phyloP scores from a whole-genome alignment of 2,113 vertebrate genomes.

The Numida meleagris region DNA sequence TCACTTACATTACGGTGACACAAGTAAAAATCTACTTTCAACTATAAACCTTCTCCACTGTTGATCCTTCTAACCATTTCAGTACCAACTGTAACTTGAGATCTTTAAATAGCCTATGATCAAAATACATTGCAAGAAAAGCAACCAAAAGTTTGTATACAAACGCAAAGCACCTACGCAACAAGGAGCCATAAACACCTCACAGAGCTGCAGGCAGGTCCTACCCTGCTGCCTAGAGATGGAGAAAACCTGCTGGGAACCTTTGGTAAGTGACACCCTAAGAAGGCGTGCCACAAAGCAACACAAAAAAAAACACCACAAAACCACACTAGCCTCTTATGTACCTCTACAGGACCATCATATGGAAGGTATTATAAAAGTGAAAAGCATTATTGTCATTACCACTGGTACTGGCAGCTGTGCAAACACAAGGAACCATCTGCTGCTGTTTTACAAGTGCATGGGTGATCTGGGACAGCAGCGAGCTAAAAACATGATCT shows the following conservation, averaged over 20 bases:
- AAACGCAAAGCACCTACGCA: background rate
- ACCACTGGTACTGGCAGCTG: conserved; percentile 53
- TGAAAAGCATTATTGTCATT: conserved; percentile 24
- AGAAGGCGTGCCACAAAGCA: background rate
- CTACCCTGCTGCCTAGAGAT: background rate
- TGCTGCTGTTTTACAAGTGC: conserved; percentile 43
- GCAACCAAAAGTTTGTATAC: background rate
- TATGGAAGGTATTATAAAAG: conserved; percentile 15
- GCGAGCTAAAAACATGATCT: conserved; percentile 9
- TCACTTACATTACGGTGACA: background rate
- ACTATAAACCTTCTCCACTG: background rate
- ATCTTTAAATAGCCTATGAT: background rate
- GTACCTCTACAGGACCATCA: background rate
- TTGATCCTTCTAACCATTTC: background rate
- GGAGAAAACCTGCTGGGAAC: background rate
- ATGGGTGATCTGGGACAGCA: conserved; percentile 52
- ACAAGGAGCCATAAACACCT: background rate
- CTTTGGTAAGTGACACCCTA: background rate
- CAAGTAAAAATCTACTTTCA: background rate
- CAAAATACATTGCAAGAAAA: background rate
- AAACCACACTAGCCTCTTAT: background rate
- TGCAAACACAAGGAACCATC: conserved; percentile 64
- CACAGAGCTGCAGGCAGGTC: background rate
- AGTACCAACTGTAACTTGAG: background rate
- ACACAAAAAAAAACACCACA: background rate